A percentile compares a stretch with the other conserved stretches of the same genome.
Evolutionary conservation across 2,113 vertebrate species (phyloP).

Genomic region (Platysternon megacephalum): DNA sequence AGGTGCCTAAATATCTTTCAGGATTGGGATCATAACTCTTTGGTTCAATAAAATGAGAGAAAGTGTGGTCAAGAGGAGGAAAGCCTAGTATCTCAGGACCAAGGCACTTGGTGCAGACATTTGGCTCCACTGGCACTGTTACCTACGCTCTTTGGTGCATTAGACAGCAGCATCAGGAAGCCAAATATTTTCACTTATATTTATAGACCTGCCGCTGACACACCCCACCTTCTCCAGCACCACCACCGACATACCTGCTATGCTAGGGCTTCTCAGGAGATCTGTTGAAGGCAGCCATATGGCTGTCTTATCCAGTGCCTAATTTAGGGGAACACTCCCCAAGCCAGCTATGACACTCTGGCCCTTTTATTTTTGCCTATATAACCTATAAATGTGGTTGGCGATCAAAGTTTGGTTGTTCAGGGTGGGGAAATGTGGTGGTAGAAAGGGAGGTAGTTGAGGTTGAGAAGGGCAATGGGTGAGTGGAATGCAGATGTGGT

Average conservation of each 20-base stretch:
- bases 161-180: not conserved
- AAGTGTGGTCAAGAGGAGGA: fast-evolving
- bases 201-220: not conserved
- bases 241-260: not conserved
- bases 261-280: not conserved
- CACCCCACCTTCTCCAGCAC: not conserved
- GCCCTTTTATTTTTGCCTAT: not conserved
- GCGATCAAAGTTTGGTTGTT: not conserved
- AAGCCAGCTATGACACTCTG: not conserved
- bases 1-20: not conserved
- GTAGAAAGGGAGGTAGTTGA: not conserved
- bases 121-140: not conserved
- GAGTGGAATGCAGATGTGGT: not conserved
- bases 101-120: not conserved
- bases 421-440: not conserved
- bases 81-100: not conserved
- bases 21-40: not conserved
- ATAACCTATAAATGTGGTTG: not conserved
- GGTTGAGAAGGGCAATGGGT: not conserved
- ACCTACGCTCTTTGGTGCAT: not conserved
- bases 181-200: not conserved
- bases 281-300: not conserved
- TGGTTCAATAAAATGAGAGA: not conserved
- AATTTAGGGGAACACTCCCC: not conserved
- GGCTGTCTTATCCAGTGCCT: not conserved